Percentiles rank a stretch among this genome's conserved stretches.
Evolutionary conservation across 1,140 invertebrate species (phyloP).

Genomic region (Mycetomoellerius zeteki): DNA sequence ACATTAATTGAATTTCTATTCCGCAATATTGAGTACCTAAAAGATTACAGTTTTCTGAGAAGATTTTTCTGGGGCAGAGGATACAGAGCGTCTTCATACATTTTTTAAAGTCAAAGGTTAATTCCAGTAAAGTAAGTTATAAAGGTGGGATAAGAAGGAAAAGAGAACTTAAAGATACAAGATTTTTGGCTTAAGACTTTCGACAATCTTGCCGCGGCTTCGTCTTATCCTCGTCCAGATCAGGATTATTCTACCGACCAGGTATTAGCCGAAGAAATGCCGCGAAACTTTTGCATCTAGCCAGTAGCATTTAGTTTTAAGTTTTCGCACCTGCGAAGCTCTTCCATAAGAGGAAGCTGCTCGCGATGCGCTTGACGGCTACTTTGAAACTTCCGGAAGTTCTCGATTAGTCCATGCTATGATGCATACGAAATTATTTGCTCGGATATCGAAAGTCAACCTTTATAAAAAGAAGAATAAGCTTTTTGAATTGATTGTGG

Average conservation of each 20-base stretch:
- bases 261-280: slow-evolving; percentile 73
- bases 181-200: slow-evolving; percentile 74
- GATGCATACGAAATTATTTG: slow-evolving; percentile 35
- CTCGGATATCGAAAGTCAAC: slow-evolving; percentile 39
- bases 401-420: slow-evolving; percentile 39
- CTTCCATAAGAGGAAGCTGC: slow-evolving; percentile 1
- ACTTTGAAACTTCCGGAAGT: slow-evolving; percentile 48
- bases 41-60: not conserved
- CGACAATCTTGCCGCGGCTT: slow-evolving; percentile 64
- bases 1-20: slow-evolving; percentile 16
- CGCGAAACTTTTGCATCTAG: slow-evolving; percentile 70
- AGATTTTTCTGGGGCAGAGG: not conserved
- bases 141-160: not conserved
- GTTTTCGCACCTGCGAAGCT: slow-evolving; percentile 63
- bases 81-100: not conserved
- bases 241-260: slow-evolving; percentile 66
- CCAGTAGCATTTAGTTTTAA: slow-evolving; percentile 62
- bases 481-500: not conserved
- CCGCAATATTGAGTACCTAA: not conserved
- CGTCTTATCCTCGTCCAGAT: slow-evolving; percentile 61
- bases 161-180: slow-evolving; percentile 55
- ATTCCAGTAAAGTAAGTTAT: slow-evolving; percentile 14
- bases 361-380: slow-evolving; percentile 49
- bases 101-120: slow-evolving; percentile 26
- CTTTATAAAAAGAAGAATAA: slow-evolving; percentile 13